Evolutionary conservation across 2,888 invertebrate species (phyloP).

Genomic region (Octonoba sinensis): DNA sequence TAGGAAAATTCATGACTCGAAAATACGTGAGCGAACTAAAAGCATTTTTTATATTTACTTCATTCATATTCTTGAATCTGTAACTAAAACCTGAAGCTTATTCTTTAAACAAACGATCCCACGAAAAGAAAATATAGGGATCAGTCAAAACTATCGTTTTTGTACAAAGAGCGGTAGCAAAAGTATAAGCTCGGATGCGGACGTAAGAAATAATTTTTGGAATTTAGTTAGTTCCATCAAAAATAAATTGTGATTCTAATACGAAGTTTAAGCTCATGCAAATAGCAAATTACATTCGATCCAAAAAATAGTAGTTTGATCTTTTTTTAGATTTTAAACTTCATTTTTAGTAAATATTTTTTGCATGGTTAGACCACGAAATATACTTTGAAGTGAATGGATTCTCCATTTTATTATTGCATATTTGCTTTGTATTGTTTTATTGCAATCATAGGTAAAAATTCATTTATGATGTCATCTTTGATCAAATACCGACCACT

Average conservation of each 20-base stretch:
- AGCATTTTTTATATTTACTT: too few relatives aligned
- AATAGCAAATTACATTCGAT: slow-evolving; percentile 8
- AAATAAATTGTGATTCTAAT: slow-evolving; percentile 28
- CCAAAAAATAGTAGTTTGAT: not conserved
- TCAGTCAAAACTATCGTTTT: slow-evolving; percentile 16
- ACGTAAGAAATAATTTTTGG: slow-evolving; percentile 35
- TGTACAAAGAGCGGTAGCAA: slow-evolving; percentile 42
- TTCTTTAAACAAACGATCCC: slow-evolving; percentile 38
- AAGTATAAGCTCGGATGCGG: slow-evolving; percentile 58
- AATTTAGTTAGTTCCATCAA: slow-evolving; percentile 27
- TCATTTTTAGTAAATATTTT: too few relatives aligned
- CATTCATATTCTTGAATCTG: too few relatives aligned
- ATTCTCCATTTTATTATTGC: too few relatives aligned
- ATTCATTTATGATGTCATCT: too few relatives aligned
- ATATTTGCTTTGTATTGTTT: too few relatives aligned
- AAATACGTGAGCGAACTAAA: too few relatives aligned
- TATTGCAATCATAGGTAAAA: too few relatives aligned
- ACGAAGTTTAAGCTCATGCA: slow-evolving; percentile 36
- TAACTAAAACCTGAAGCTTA: not conserved
- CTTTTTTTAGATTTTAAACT: not conserved
- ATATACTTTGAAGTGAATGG: too few relatives aligned
- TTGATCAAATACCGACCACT: too few relatives aligned
- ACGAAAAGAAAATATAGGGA: slow-evolving; percentile 46
- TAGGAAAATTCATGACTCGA: too few relatives aligned
- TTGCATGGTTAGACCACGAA: too few relatives aligned